phyloP scores from a whole-genome alignment of 2,888 invertebrate genomes.

The Drosophila meridionalis region DNA sequence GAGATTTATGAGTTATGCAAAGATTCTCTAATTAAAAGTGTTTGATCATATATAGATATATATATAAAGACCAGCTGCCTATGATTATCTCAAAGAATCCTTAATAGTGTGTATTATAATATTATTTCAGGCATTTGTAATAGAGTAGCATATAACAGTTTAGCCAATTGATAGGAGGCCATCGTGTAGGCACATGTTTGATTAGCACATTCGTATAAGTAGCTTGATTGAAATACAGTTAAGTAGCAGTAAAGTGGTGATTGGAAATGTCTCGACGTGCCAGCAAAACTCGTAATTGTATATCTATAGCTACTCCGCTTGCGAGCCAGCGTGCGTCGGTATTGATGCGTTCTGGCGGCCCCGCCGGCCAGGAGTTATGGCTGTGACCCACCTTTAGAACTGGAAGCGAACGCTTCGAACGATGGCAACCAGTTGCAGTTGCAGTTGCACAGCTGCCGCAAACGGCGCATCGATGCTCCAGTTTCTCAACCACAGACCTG shows the following conservation, averaged over 20 bases:
- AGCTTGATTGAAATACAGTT: conserved; percentile 67
- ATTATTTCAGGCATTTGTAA: background rate
- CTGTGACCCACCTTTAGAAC: conserved; percentile 83
- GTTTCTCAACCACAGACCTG: conserved; percentile 81
- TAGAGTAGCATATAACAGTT: conserved; percentile 13
- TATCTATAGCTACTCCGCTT: conserved; percentile 1
- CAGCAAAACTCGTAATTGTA: conserved; percentile 35
- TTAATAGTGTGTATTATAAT: background rate
- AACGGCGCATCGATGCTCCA: conserved; percentile 75
- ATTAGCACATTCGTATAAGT: conserved; percentile 66
- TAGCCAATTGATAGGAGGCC: conserved; percentile 27
- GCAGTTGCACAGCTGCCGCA: conserved; percentile 47
- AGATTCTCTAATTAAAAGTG: background rate
- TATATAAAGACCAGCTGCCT: too few species aligned
- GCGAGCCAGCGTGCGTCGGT: conserved; percentile 20
- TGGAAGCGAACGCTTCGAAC: conserved; percentile 55
- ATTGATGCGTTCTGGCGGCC: conserved; percentile 43
- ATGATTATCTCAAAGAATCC: background rate
- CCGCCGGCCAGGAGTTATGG: conserved; percentile 72
- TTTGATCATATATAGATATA: background rate
- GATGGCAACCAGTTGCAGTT: conserved; percentile 37
- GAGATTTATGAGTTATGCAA: background rate
- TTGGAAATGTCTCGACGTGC: conserved; percentile 62
- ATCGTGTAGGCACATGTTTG: conserved; percentile 31
- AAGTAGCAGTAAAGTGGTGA: conserved; percentile 72